These are phyloP conservation scores for Drosophila subobscura DNA, from an alignment of 1,140 invertebrate genomes.

Conservation along the genomic window DNA sequence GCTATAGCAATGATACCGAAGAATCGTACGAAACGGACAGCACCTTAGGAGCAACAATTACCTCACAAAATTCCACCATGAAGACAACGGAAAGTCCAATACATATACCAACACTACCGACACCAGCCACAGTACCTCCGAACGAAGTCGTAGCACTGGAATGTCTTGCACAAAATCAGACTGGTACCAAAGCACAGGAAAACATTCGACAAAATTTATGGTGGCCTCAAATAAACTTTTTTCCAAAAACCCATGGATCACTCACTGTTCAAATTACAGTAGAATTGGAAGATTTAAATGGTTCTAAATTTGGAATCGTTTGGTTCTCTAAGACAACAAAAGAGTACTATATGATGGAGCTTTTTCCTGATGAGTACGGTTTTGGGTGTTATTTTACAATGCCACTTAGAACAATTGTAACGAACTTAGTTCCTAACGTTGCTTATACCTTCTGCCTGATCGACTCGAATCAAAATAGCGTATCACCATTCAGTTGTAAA, in stretches of 20 bases:
- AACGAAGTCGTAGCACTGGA: conserved; percentile 22
- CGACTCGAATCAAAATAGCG: conserved; percentile 32
- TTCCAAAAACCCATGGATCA: conserved; percentile 9
- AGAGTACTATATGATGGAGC: conserved; percentile 48
- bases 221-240: conserved; percentile 36
- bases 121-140: conserved; percentile 10
- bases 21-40: background rate
- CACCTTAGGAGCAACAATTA: background rate
- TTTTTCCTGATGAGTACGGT: conserved; percentile 53
- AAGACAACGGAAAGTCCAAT: conserved; percentile 1
- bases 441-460: conserved; percentile 79
- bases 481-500: conserved; percentile 74
- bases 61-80: background rate
- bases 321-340: conserved; percentile 67
- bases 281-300: conserved; percentile 5
- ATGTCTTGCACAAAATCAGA: conserved; percentile 3
- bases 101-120: conserved; percentile 24
- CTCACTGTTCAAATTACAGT: conserved; percentile 40
- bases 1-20: background rate
- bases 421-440: conserved; percentile 49
- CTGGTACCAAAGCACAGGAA: background rate
- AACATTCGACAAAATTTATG: conserved; percentile 8
- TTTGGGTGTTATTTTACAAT: conserved; percentile 61
- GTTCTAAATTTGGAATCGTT: conserved; percentile 47
- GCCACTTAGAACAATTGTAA: conserved; percentile 33